Evolutionary conservation across 2,888 invertebrate genomes (phyloP).

Genomic region (Esperia sulphurella): DNA sequence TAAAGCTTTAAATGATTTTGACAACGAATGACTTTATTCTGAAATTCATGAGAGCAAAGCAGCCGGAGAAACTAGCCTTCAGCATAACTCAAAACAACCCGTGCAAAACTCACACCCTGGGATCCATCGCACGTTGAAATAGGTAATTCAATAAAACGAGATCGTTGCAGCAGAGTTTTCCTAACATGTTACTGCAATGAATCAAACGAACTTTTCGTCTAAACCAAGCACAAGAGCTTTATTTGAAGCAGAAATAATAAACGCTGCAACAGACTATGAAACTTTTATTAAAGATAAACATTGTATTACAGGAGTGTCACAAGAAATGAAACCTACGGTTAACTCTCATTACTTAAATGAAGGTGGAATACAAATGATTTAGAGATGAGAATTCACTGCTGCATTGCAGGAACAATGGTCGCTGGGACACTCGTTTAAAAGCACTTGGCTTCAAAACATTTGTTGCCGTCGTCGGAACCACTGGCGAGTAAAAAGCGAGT

Average conservation of each 20-base stretch:
- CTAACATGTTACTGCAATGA: too few relatives aligned
- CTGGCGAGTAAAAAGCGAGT: conserved; percentile 5
- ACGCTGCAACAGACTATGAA: neutral
- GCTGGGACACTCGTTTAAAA: conserved; percentile 9
- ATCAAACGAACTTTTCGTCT: neutral
- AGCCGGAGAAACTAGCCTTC: too few relatives aligned
- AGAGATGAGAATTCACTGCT: conserved; percentile 1
- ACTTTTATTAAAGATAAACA: neutral
- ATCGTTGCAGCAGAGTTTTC: too few relatives aligned
- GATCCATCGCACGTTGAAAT: too few relatives aligned
- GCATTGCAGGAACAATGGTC: conserved; percentile 9
- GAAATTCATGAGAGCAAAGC: too few relatives aligned
- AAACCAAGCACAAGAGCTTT: neutral
- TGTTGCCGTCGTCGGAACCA: conserved; percentile 3
- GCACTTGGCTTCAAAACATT: conserved; percentile 9
- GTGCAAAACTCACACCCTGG: too few relatives aligned
- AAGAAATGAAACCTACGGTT: neutral
- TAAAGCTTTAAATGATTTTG: too few relatives aligned
- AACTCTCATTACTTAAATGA: conserved; percentile 6
- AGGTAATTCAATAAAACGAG: too few relatives aligned
- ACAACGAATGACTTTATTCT: too few relatives aligned
- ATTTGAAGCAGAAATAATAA: neutral
- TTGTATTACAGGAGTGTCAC: neutral
- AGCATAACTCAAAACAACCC: too few relatives aligned
- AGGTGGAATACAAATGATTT: conserved; percentile 8